Evolutionary conservation across 2,113 vertebrate genomes (phyloP), one percentile per base, ranked within the genome.

Genomic region (Himantopus leucocephalus): DNA sequence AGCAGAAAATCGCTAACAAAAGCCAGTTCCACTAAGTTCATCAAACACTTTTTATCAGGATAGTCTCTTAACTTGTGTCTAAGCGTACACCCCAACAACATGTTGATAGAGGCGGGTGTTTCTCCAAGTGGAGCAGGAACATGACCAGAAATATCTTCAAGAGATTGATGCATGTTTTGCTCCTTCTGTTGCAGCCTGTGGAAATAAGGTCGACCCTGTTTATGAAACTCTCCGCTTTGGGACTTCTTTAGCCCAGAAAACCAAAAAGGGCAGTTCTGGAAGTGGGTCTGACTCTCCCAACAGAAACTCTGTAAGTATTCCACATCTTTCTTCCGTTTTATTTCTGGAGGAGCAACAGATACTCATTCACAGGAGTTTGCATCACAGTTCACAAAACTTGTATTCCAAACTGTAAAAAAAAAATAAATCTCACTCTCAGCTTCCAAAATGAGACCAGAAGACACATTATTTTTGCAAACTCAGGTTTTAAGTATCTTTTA

Each of bases 171-270:
- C 47, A 16, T 32, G 35, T 97, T 83, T 97, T 93, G 34, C 68
- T 72, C 89, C 55, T 94, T 97, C 87, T 94, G 8, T 97, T 96
- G 26, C 96, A 99, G 99, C 99, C 66, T 99, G 99, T 95, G 99
- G 99, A 82, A 99, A 99, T 95, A 99, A 99, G 92, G 99, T 99
- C 96, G 99, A 99, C 93, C 99, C 99, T 0, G 99, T 99, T 27
- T 99, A 99, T 39, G 99, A 99, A 98, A 98, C 99, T 27, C 98
- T 99, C 32, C 99, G 99, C 60, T 99, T 99, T 72, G 99, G 99
- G 76, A 99, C 99, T 35, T 99, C 99, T 6, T 97, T 99, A 96
- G 99, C 99, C 55, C 99, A 99, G 96, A 99, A 99, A 87, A 99
- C 98, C 45, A 99, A 99, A 98, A 98, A 99, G 90, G 62, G 98